phyloP scores from a whole-genome alignment of 2,888 invertebrate genomes.

The Pammene fasciana region DNA sequence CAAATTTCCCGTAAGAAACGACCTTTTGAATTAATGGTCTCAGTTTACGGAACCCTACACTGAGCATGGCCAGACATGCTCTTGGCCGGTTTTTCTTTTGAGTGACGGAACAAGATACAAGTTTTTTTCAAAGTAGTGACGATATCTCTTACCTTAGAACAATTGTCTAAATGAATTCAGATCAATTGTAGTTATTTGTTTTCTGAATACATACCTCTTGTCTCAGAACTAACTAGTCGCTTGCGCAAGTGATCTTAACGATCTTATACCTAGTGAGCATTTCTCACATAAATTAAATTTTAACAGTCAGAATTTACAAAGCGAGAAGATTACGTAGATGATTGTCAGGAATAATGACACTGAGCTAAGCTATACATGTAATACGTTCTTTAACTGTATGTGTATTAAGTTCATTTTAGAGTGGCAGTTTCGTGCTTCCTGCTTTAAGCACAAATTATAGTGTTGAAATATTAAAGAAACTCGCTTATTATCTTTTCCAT shows the following conservation, averaged over 20 bases:
- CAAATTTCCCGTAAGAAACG: too few relatives aligned
- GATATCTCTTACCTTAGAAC: too few relatives aligned
- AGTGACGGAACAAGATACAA: too few relatives aligned
- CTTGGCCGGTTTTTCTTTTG: too few relatives aligned
- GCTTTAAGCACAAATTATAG: conserved; percentile 16
- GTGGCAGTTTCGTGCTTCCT: not conserved
- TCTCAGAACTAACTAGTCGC: not conserved
- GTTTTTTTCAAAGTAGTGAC: too few relatives aligned
- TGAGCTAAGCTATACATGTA: not conserved
- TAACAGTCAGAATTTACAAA: conserved; percentile 12
- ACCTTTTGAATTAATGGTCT: too few relatives aligned
- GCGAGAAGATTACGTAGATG: conserved; percentile 15
- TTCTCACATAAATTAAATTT: conserved; percentile 27
- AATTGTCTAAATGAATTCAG: too few relatives aligned
- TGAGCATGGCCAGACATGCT: too few relatives aligned
- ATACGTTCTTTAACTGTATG: not conserved
- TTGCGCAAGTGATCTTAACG: conserved; percentile 17
- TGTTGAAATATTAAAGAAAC: conserved; percentile 14
- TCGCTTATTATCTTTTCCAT: conserved; percentile 23
- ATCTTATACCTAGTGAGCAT: conserved; percentile 18
- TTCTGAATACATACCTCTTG: not conserved
- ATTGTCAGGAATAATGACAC: conserved; percentile 21
- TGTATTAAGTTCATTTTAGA: conserved; percentile 2
- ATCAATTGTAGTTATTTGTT: not conserved
- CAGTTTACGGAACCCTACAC: too few relatives aligned